Evolutionary conservation across 2,797 vertebrate species (phyloP).

Genomic region (Typhlichthys eigenmanni): DNA sequence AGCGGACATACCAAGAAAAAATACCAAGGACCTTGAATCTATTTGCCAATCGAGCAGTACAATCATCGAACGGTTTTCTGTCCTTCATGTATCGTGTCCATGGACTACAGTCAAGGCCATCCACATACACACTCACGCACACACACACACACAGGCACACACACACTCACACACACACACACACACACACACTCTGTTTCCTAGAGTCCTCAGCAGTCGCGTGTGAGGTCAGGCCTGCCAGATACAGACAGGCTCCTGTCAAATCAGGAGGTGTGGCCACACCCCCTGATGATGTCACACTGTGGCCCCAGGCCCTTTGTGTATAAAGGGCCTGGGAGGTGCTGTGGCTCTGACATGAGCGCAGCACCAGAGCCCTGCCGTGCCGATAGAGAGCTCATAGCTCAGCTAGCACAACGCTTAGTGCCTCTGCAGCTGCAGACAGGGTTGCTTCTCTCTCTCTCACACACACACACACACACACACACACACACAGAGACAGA

Average conservation of each 20-base stretch:
- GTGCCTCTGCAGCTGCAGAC: too few relatives aligned
- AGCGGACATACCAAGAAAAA: neutral
- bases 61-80: slow-evolving; percentile 51
- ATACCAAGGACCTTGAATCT: slow-evolving; percentile 69
- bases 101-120: slow-evolving; percentile 82
- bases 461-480: too few relatives aligned
- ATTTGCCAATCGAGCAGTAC: slow-evolving; percentile 64
- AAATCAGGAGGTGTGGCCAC: neutral
- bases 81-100: slow-evolving; percentile 66
- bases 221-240: slow-evolving; percentile 46
- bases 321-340: slow-evolving; percentile 41
- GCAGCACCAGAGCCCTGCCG: too few relatives aligned
- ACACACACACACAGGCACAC: slow-evolving; percentile 18
- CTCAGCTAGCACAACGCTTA: too few relatives aligned
- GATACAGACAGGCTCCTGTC: neutral
- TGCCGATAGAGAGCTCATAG: too few relatives aligned
- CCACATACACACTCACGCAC: slow-evolving; percentile 20
- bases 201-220: slow-evolving; percentile 11
- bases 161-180: slow-evolving; percentile 12
- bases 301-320: too few relatives aligned
- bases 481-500: too few relatives aligned
- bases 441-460: too few relatives aligned
- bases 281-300: slow-evolving; percentile 18
- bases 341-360: neutral
- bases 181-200: slow-evolving; percentile 5